Base-by-base conservation (phyloP, 2,113 vertebrate genomes). In the Oryzias celebensis region DNA sequence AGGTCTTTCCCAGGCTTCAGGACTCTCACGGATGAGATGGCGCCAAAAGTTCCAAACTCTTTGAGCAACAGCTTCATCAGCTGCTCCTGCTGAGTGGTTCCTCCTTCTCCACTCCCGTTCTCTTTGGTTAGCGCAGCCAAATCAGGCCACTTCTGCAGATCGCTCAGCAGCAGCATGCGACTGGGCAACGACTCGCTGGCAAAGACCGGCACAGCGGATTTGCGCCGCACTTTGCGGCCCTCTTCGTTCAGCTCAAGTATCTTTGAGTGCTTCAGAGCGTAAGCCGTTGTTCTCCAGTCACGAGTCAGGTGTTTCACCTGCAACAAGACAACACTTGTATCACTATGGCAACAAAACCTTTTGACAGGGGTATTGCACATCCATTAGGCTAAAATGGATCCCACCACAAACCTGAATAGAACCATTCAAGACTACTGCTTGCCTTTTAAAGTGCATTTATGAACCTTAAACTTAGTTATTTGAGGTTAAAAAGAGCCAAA, bases 281-380 rank as follows among this genome's bases (percentile, higher is more conserved):
- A 92, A 0, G 96, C 95, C 0, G 97, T 99, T 46, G 95, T 96
- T 74, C 96, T 94, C 97, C 97, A 99, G 90, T 99, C 97, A 17
- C 93, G 93, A 0, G 97, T 99, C 52, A 99, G 91, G 66, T 98
- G 96, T 72, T 99, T 99, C 24, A 99, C 96, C 97, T 98, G 77
- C 45, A 63, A 65, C 45, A 36, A 83, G 28, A 73, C 3, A 51
- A 22, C 1, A 15, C 51, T 56, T 22, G 41, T 20, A 62, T 87
- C 54, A 85, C 18, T 62, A 14, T 20, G 52, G 52, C 13, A 59
- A 42, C 62, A 26, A 4, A 14, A 48, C 55, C 10, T n/a, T 60
- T 24, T 18, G 7, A 53, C 15, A 7, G 16, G 53, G 5, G 17
- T 18, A 42, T 36, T 54, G 8, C 44, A 18, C 12, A 41, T 4